These are phyloP conservation scores for Crotalus viridis DNA, from an alignment of 2,113 vertebrate species.

Conservation along the genomic window DNA sequence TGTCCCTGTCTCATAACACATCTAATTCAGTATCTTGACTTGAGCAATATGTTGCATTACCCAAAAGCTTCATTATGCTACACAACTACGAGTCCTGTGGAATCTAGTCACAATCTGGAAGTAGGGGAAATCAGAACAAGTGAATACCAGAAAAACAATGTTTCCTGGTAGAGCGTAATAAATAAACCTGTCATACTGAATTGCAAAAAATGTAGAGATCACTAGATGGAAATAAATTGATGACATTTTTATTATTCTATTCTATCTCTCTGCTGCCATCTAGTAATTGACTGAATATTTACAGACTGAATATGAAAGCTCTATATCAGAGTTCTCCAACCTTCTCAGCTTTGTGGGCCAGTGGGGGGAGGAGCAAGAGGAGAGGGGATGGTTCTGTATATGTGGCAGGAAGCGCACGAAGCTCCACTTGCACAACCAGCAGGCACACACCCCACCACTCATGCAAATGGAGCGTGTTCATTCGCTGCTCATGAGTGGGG, in stretches of 20 bases:
- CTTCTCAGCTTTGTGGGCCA: background rate
- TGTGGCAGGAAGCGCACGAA: background rate
- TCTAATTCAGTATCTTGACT: background rate
- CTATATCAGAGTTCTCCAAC: background rate
- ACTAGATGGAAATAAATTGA: background rate
- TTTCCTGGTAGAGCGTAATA: background rate
- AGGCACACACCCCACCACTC: background rate
- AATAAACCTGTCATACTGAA: background rate
- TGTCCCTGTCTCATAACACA: background rate
- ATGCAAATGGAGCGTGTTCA: background rate
- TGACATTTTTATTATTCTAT: background rate
- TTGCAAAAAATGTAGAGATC: background rate
- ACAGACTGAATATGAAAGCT: background rate
- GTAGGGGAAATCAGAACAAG: background rate
- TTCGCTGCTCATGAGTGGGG: background rate
- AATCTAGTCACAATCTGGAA: background rate
- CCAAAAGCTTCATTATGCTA: background rate
- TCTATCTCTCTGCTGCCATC: background rate
- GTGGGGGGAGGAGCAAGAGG: too few species aligned
- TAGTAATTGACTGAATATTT: background rate
- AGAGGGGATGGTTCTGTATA: background rate
- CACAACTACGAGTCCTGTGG: background rate
- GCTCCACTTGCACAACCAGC: background rate
- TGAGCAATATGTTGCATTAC: background rate
- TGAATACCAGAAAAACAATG: background rate